Conservation (phyloP, 2,888 invertebrate species). For the Gonocerus acuteangulatus region DNA sequence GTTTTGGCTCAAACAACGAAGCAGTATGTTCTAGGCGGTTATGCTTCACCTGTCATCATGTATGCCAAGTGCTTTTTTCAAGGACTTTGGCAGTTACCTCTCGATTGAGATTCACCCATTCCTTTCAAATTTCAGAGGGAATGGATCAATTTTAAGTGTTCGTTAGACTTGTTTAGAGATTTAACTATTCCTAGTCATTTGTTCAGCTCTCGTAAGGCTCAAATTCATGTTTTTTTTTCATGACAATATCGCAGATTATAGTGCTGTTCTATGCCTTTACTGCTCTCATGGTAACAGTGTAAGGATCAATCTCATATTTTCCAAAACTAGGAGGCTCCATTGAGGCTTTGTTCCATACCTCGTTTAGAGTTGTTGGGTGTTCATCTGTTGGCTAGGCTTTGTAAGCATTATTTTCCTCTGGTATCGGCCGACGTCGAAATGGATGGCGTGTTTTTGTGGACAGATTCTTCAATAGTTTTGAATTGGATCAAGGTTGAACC, state of each 20-base stretch:
- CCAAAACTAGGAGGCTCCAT: background rate
- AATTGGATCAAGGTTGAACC: background rate
- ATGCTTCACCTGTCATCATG: background rate
- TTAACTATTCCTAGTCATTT: background rate
- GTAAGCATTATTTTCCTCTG: no score
- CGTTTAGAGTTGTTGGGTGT: no score
- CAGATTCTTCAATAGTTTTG: background rate
- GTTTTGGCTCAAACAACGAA: background rate
- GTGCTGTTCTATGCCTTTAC: background rate
- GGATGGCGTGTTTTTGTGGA: background rate
- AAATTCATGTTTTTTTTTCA: background rate
- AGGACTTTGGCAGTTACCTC: background rate
- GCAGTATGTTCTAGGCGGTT: background rate
- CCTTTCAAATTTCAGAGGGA: background rate
- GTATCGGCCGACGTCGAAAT: no score
- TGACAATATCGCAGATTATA: background rate
- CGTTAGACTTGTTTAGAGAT: background rate
- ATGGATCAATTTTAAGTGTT: background rate
- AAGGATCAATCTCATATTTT: background rate
- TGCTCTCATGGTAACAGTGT: background rate
- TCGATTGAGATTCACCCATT: background rate
- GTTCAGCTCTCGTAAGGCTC: background rate
- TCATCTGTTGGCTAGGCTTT: no score
- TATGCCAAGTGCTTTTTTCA: constrained; percentile 2
- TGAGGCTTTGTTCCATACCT: no score